Percentiles rank a stretch among this genome's conserved stretches.
Evolutionary conservation across 2,888 invertebrate genomes (phyloP).

Genomic region (Metallyticus violacea): DNA sequence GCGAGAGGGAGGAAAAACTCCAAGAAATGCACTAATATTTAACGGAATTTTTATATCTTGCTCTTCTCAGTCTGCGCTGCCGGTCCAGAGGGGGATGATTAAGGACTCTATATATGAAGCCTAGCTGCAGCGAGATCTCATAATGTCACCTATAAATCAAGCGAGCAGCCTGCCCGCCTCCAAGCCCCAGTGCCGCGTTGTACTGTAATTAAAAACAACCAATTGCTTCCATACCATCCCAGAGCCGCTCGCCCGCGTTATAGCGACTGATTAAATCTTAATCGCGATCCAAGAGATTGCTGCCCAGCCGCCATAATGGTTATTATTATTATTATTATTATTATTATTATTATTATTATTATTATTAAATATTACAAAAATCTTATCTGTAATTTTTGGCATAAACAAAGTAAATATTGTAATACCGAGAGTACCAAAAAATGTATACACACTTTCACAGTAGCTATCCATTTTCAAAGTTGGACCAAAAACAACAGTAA

Average conservation of each 20-base stretch:
- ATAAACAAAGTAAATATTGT: no score
- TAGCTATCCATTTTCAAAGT: no score
- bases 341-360: no score
- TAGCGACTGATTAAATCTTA: not conserved
- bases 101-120: not conserved
- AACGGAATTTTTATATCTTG: not conserved
- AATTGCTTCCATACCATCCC: not conserved
- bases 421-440: no score
- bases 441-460: no score
- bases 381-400: no score
- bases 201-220: not conserved
- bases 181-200: not conserved
- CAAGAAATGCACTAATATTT: not conserved
- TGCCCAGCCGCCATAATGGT: no score
- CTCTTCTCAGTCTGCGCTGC: no score
- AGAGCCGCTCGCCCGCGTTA: not conserved
- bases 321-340: no score
- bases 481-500: no score
- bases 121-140: constrained; percentile 21
- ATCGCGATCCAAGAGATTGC: not conserved
- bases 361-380: no score
- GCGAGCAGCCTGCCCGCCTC: not conserved
- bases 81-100: not conserved
- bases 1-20: not conserved
- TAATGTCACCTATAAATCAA: constrained; percentile 31